phyloP scores from a whole-genome alignment of 2,113 vertebrate genomes.

The Scolopax mira region DNA sequence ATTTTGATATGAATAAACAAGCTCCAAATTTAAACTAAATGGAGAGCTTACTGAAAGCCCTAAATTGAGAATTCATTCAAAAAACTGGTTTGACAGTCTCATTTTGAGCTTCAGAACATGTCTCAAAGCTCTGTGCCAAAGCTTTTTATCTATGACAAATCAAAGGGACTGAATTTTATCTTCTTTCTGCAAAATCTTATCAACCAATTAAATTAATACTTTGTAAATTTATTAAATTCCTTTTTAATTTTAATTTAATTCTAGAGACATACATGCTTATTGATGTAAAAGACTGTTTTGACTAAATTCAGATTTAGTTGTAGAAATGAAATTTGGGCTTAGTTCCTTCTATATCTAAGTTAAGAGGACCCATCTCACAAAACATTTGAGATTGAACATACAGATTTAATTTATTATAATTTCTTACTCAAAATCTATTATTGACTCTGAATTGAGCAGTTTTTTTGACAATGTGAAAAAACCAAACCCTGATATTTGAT shows the following conservation, averaged over 20 bases:
- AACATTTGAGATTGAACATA: not conserved
- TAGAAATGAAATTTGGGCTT: not conserved
- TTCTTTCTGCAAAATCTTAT: not conserved
- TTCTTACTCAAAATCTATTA: not conserved
- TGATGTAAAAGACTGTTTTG: not conserved
- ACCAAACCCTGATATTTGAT: not conserved
- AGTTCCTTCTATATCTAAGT: not conserved
- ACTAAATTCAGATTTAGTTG: not conserved
- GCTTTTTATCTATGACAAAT: not conserved
- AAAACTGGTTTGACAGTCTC: not conserved
- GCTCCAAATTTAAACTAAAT: not conserved
- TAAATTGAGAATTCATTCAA: not conserved
- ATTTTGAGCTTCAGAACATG: not conserved
- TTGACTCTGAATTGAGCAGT: rapidly evolving
- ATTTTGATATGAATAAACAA: not conserved
- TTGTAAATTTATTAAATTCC: not conserved
- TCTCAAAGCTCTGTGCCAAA: not conserved
- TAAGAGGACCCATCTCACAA: not conserved
- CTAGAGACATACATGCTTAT: not conserved
- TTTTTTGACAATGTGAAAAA: not conserved
- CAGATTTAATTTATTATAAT: not conserved
- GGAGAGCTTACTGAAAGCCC: not conserved
- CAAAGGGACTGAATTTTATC: not conserved
- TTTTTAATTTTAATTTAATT: not conserved
- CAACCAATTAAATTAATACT: not conserved